Base-by-base conservation (phyloP, 1,140 invertebrate genomes). In the Arion vulgaris region DNA sequence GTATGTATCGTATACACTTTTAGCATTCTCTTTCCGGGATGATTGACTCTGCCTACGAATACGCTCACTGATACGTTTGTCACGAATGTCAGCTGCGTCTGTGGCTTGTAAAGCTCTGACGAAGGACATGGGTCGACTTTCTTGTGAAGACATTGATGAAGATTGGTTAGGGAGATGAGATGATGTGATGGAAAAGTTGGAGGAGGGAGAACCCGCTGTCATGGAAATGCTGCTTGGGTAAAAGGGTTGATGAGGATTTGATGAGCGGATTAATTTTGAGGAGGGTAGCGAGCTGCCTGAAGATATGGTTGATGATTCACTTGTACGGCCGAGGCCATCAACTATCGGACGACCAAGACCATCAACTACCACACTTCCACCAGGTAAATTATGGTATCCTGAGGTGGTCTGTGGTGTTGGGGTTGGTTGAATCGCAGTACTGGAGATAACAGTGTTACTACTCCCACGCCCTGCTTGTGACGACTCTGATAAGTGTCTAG, bases 1-100 rank as follows among this genome's bases (percentile, higher is more conserved):
- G 93, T 98, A 98, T 93, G 97, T 97, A 92, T 98, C 97, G 91
- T 98, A 98, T 81, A 97, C 95, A 93, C 96, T 97, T 84, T 95
- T 95, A 84, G 96, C 95, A 90, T 97, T 96, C 38, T 89, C 89
- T 95, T 95, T n/a, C 95, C 96, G 87, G 81, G 83, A 85, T 81
- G 71, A 66, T 38, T 80, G 84, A 66, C 83, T 84, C 76, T 86
- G 83, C 39, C 62, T 62, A 23, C 57, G 73, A 38, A 71, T 66
- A 13, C 75, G 75, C 80, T 87, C 80, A 84, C 86, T 81, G 83
- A 86, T 81, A 15, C 80, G 69, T 36, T 81, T 81, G 38, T 81
- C 80, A 15, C 80, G 80, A 57, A 81, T 81, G 75, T 87, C 87
- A 51, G 91, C 87, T 78, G 89, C 88, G 89, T 98, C 96, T 81